phyloP scores from a whole-genome alignment of 2,888 invertebrate species.

The Peribatodes rhomboidaria region DNA sequence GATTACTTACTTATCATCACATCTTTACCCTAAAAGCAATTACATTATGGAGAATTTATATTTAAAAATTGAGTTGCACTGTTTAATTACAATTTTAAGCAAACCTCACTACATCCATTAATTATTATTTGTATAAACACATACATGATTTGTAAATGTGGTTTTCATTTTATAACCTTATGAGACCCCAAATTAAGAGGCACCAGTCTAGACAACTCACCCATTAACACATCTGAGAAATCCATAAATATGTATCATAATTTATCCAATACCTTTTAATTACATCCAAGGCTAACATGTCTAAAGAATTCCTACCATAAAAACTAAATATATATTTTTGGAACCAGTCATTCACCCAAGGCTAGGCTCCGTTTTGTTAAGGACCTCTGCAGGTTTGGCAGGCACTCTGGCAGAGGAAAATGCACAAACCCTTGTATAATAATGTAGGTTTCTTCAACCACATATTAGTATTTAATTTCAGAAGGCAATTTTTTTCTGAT shows the following conservation, averaged over 20 bases:
- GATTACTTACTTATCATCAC: too few relatives aligned
- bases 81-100: too few relatives aligned
- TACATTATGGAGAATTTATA: too few relatives aligned
- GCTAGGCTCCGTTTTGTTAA: background rate
- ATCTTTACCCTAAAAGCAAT: too few relatives aligned
- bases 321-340: conserved; percentile 3
- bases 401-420: too few relatives aligned
- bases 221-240: conserved; percentile 21
- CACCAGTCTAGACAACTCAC: conserved; percentile 14
- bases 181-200: conserved; percentile 9
- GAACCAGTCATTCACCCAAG: conserved; percentile 1
- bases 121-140: background rate
- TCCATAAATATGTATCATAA: conserved; percentile 36
- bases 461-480: too few relatives aligned
- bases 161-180: background rate
- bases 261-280: conserved; percentile 35
- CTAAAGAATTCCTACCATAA: conserved; percentile 11
- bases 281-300: conserved; percentile 18
- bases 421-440: too few relatives aligned
- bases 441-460: too few relatives aligned
- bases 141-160: background rate
- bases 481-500: too few relatives aligned
- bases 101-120: background rate
- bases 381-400: background rate
- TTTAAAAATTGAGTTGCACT: too few relatives aligned